Evolutionary conservation across 2,888 invertebrate genomes (phyloP).

Genomic region (Panopea generosa): DNA sequence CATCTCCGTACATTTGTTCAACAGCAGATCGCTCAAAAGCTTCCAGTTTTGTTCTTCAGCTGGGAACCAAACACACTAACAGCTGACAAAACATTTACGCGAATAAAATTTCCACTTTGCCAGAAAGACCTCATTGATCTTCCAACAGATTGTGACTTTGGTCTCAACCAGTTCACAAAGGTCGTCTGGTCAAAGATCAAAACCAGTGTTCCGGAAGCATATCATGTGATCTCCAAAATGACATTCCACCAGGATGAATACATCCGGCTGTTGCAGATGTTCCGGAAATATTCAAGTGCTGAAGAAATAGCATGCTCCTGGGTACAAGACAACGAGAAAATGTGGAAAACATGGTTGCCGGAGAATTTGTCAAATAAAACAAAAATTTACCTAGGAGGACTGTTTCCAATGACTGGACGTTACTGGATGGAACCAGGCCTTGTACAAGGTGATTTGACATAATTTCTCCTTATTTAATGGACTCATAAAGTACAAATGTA

Average conservation of each 20-base stretch:
- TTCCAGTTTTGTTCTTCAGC: constrained; percentile 88
- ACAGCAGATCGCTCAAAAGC: constrained; percentile 79
- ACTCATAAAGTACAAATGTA: background rate
- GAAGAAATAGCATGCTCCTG: constrained; percentile 89
- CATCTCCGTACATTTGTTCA: constrained; percentile 86
- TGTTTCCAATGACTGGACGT: constrained; percentile 89
- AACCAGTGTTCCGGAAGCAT: constrained; percentile 86
- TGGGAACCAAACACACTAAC: constrained; percentile 88
- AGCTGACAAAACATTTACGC: constrained; percentile 86
- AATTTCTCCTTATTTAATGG: background rate
- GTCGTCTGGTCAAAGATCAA: constrained; percentile 88
- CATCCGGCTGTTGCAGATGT: constrained; percentile 85
- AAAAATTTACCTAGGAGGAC: constrained; percentile 89
- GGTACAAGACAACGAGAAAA: constrained; percentile 86
- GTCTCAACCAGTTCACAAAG: constrained; percentile 89
- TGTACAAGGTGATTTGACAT: constrained; percentile 85
- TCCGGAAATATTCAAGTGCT: constrained; percentile 50
- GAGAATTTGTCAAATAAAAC: constrained; percentile 83
- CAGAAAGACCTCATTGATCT: constrained; percentile 62
- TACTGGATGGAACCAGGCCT: constrained; percentile 88
- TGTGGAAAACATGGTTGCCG: constrained; percentile 86
- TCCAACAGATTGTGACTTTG: constrained; percentile 88
- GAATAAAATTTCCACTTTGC: constrained; percentile 89
- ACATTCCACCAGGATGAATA: constrained; percentile 87
- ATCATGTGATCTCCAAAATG: constrained; percentile 81